Evolutionary conservation across 2,797 vertebrate genomes (phyloP), one percentile per base, ranked within the genome.

Genomic region (Oreochromis grahami): DNA sequence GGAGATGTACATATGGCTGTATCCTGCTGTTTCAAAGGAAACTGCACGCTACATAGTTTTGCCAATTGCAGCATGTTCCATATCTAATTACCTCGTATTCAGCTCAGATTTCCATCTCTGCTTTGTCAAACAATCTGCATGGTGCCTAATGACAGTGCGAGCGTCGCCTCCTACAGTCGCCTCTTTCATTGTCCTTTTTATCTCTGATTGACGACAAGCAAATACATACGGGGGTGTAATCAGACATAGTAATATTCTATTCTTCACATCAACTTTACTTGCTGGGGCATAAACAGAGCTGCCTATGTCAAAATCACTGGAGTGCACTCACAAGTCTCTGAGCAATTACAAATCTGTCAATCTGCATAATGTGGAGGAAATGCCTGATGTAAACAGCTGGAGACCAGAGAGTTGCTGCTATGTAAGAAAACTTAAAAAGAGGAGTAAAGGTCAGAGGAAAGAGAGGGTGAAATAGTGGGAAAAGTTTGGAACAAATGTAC

Each of bases 291-390:
- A 80, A 84, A 65, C 83, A 80, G 65, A 52, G 85, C 86, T 60
- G 21, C 45, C 77, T 45, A 17, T 86, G 81, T 88, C 78, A 83
- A 79, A 92, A 87, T 78, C 86, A 72, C 82, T 56, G 76, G 84
- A 84, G 90, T 86, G 85, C 63, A 65, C 84, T 91, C 82, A 82
- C 68, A 77, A 88, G 86, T 92, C 93, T 93, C 92, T 11, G 78
- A 93, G 92, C 90, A 95, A 95, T 95, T 94, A 95, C 84, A 80
- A 88, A 90, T 82, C 85, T 90, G 92, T 92, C 95, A 94, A 80
- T 94, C 93, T 87, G 77, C 81, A 94, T 94, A 88, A 93, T 83
- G 85, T 82, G 38, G 86, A 93, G 77, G 91, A 91, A 91, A 91
- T 88, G 89, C n/a, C 51, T 86, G 89, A 86, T 51, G 36, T 58